phyloP scores from a whole-genome alignment of 1,140 invertebrate species.

The Bombus waltoni region DNA sequence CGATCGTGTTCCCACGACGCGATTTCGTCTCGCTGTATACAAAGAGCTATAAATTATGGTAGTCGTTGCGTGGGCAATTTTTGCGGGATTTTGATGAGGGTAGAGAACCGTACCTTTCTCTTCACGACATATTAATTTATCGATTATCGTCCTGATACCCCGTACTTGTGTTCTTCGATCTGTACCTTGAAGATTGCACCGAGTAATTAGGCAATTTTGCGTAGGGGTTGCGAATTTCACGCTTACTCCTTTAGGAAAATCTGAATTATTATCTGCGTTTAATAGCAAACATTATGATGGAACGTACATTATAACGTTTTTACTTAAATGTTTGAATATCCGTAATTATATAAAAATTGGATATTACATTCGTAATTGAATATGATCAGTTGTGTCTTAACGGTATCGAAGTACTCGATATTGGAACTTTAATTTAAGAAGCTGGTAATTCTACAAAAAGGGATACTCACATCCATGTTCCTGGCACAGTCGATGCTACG shows the following conservation, averaged over 20 bases:
- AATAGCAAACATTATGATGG: too few relatives aligned
- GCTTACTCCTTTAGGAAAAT: background rate
- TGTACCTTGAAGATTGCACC: background rate
- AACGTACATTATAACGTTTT: too few relatives aligned
- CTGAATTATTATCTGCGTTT: background rate
- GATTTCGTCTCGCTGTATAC: constrained; percentile 35
- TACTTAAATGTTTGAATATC: background rate
- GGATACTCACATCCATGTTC: constrained; percentile 70
- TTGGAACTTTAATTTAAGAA: background rate
- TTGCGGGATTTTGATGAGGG: constrained; percentile 14
- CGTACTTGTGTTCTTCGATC: background rate
- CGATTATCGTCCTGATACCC: constrained; percentile 5
- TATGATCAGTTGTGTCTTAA: background rate
- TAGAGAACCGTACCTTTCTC: constrained; percentile 23
- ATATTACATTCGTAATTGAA: background rate
- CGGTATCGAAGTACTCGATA: too few relatives aligned
- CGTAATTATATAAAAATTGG: background rate
- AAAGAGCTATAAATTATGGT: constrained; percentile 58
- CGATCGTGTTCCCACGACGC: constrained; percentile 57
- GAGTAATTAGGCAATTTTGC: constrained; percentile 1
- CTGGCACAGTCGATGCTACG: constrained; percentile 55
- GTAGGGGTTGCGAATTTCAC: background rate
- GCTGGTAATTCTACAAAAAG: background rate
- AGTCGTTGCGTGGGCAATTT: constrained; percentile 42
- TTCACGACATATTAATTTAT: constrained; percentile 44